These are phyloP conservation scores for Empidonax alnorum DNA, from an alignment of 2,113 vertebrate genomes.

Conservation along the genomic window DNA sequence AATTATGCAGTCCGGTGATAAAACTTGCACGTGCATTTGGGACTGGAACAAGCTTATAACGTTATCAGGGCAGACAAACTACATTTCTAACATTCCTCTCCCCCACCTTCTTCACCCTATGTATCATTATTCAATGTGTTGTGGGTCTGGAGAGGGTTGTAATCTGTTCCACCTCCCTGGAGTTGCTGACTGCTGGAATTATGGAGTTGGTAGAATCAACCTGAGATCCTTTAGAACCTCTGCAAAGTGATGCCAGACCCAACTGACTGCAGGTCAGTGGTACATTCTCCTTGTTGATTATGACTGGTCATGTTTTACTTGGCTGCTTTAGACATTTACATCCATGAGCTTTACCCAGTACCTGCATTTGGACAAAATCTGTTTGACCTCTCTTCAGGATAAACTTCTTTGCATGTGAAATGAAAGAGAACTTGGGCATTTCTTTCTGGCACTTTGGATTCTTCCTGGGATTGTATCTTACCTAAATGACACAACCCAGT, in stretches of 20 bases:
- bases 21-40: neutral
- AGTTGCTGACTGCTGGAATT: neutral
- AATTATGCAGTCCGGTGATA: neutral
- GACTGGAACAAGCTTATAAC: neutral
- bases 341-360: neutral
- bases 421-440: constrained; percentile 35
- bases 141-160: neutral
- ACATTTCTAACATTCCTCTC: neutral
- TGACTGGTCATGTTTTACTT: neutral
- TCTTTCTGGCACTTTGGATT: constrained; percentile 15
- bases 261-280: neutral
- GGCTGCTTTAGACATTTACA: neutral
- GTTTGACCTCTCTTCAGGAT: neutral
- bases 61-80: neutral
- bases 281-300: neutral
- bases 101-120: neutral
- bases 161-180: neutral
- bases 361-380: neutral
- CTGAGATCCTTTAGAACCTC: neutral
- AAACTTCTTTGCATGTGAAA: constrained; percentile 23
- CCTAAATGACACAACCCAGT: neutral
- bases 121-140: neutral
- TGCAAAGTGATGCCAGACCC: neutral
- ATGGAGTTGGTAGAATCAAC: neutral
- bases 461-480: constrained; percentile 41